Evolutionary conservation across 2,113 vertebrate genomes (phyloP).

Genomic region (human): GRCh38 chrY:518501-519000

Average conservation of each 20-base stretch:
- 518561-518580: slow-evolving; percentile 68
- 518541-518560: slow-evolving; percentile 51
- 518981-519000: too few species aligned
- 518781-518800: background rate
- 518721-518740: too few species aligned
- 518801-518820: too few species aligned
- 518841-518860: too few species aligned
- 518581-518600: background rate
- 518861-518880: background rate
- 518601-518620: slow-evolving; percentile 37
- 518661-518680: too few species aligned
- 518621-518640: background rate
- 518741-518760: too few species aligned
- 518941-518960: accelerated
- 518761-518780: background rate
- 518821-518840: too few species aligned
- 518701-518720: too few species aligned
- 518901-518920: accelerated
- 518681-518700: too few species aligned
- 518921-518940: accelerated
- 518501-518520: slow-evolving; percentile 85
- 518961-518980: too few species aligned
- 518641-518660: too few species aligned
- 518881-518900: background rate
- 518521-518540: slow-evolving; percentile 86